phyloP scores from a whole-genome alignment of 2,113 vertebrate genomes.

The Petaurus breviceps region DNA sequence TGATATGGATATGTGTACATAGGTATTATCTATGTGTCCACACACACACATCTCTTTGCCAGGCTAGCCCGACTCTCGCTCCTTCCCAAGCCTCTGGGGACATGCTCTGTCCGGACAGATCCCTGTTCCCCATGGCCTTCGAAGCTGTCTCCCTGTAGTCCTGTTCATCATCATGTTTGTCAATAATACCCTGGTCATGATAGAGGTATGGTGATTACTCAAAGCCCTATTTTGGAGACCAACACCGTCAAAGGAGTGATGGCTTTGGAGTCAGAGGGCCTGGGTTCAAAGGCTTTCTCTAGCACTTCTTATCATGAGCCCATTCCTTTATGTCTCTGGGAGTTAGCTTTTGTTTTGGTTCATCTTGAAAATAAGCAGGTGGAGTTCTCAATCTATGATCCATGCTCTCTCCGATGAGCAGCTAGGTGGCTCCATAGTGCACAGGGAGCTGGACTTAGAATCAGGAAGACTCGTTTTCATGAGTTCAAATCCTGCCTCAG shows the following conservation, averaged over 20 bases:
- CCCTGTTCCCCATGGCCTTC: no score
- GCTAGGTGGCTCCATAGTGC: not conserved
- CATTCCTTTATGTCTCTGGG: not conserved
- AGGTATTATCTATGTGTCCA: no score
- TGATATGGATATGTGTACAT: no score
- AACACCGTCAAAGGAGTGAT: not conserved
- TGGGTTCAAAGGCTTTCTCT: no score
- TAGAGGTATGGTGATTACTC: not conserved
- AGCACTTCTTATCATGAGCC: no score
- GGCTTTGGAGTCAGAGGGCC: not conserved
- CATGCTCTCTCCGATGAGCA: not conserved
- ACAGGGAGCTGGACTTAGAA: not conserved
- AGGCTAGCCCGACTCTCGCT: not conserved
- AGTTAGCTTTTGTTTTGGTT: not conserved
- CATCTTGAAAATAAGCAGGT: not conserved
- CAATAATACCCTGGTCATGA: not conserved
- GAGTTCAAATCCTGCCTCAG: no score
- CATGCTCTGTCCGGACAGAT: no score
- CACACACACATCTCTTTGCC: no score
- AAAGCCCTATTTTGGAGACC: no score
- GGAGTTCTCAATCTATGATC: not conserved
- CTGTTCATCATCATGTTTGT: not conserved
- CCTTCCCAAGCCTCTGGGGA: no score
- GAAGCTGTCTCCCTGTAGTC: no score
- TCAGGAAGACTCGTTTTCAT: no score